Base-by-base conservation (phyloP, 2,888 invertebrate genomes). In the Empis livida region DNA sequence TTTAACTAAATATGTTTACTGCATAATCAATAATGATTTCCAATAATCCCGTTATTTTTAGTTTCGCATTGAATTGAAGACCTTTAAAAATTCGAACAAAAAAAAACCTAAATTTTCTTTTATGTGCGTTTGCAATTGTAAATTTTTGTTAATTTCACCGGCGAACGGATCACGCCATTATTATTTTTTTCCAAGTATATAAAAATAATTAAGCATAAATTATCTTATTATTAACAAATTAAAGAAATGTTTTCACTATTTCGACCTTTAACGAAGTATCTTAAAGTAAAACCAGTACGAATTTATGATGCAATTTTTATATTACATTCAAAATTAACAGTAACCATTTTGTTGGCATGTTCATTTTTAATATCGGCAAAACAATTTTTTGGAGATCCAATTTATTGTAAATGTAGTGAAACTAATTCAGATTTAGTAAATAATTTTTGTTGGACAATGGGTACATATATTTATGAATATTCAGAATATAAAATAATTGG, bases 391-490 rank as follows among this genome's bases (percentile, higher is more conserved):
- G 89, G 89, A 0, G 85, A 89, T 57, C 88, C 89, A 0, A 87
- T 91, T 45, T 78, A 82, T 57, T 90, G 90, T 63, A 73, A 79
- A 61, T 71, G 73, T 8, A 71, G 73, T 38, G 66, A 67, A 14
- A 70, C 72, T 6, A 54, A 78, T 44, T 74, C 73, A 51, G 79
- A 80, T 44, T 76, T 80, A 27, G 72, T 86, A 10, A 81, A 87
- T 57, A 79, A 80, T 46, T 86, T 79, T 63, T 88, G 87, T 66
- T 87, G 86, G 86, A 82, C 85, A 52, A 77, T 80, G 62, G 82
- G 84, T 43, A 84, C 83, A 5, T 84, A 77, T 54, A 81, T 82
- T 43, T 43, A 45, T 39, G 14, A 42, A 32, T 35, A 43, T 41
- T 5, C 47, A 27, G 8, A 43, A 46, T 1, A 37, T 45, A 17